Conservation (phyloP, 2,113 vertebrate species). For the Propithecus coquereli region DNA sequence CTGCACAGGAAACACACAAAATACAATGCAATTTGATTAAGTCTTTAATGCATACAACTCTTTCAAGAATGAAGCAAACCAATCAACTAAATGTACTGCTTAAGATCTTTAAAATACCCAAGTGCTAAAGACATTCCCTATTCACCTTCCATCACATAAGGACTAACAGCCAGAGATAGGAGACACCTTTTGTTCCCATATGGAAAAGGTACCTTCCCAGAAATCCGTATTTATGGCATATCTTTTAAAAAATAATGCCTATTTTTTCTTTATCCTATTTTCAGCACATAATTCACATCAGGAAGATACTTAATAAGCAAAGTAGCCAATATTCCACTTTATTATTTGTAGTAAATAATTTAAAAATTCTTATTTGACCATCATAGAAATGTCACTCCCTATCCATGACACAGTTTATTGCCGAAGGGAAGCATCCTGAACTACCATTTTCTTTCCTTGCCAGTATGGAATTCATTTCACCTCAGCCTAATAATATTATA, state of each 20-base stretch:
- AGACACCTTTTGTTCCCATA: constrained; percentile 18
- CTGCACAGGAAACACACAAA: constrained; percentile 59
- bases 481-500: constrained; percentile 33
- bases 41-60: constrained; percentile 59
- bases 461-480: constrained; percentile 39
- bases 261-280: constrained; percentile 18
- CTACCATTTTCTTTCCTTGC: constrained; percentile 3
- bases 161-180: constrained; percentile 37
- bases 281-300: constrained; percentile 48
- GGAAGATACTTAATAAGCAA: constrained; percentile 45
- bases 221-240: constrained; percentile 44
- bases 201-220: constrained; percentile 36
- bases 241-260: constrained; percentile 34
- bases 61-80: constrained; percentile 49
- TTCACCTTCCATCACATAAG: constrained; percentile 39
- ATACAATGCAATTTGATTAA: constrained; percentile 62
- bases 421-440: neutral
- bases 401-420: neutral
- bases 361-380: constrained; percentile 39
- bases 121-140: constrained; percentile 34
- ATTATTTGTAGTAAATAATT: constrained; percentile 52
- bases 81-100: constrained; percentile 42
- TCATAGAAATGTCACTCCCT: constrained; percentile 40
- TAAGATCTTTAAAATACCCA: constrained; percentile 57
- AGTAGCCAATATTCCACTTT: constrained; percentile 47